These are phyloP conservation scores for Tenthredo mesomela DNA, from an alignment of 2,888 invertebrate genomes.

Conservation along the genomic window DNA sequence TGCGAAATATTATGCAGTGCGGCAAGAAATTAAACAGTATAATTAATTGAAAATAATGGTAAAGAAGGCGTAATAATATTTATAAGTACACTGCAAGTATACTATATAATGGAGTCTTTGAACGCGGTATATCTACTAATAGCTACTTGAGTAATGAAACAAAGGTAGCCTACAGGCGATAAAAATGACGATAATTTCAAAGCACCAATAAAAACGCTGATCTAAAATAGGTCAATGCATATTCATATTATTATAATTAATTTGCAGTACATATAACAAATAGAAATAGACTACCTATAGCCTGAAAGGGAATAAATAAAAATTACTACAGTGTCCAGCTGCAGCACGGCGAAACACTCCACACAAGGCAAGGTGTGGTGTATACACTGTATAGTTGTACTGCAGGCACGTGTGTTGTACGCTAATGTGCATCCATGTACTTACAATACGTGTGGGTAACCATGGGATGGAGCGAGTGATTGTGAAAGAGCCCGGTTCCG, in stretches of 20 bases:
- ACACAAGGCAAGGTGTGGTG: conserved; percentile 28
- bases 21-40: not conserved
- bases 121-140: not conserved
- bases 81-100: not conserved
- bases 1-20: not conserved
- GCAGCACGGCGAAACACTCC: conserved; percentile 9
- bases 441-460: conserved; percentile 41
- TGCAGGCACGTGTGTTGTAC: conserved; percentile 20
- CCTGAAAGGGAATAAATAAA: conserved; percentile 8
- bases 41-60: not conserved
- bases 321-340: conserved; percentile 6
- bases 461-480: conserved; percentile 45
- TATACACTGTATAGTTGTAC: conserved; percentile 1
- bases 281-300: not conserved
- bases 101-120: not conserved
- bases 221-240: conserved; percentile 18
- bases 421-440: conserved; percentile 1
- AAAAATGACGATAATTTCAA: conserved; percentile 20
- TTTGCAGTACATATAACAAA: conserved; percentile 16
- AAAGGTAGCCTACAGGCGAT: not conserved
- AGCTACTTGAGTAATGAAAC: not conserved
- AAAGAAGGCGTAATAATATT: not conserved
- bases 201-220: not conserved
- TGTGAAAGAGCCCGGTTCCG: conserved; percentile 69
- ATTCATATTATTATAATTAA: conserved; percentile 22